Conservation (phyloP, 2,888 invertebrate genomes). For the Athalia rosae region DNA sequence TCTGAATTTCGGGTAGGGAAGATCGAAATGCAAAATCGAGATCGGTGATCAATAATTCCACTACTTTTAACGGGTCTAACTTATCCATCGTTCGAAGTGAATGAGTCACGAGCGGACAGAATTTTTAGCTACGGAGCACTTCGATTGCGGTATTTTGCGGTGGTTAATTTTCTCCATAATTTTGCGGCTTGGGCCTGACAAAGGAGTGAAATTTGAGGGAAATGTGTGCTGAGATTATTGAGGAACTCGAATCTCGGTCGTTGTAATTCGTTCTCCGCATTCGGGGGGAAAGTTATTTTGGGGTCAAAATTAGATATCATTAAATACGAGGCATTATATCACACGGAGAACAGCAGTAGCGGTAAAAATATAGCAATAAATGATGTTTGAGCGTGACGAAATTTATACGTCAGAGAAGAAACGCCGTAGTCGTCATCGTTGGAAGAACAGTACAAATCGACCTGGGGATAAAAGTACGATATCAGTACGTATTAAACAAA, state of each 20-base stretch:
- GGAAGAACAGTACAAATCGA: constrained; percentile 38
- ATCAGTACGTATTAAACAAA: not conserved
- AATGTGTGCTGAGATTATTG: too few species aligned
- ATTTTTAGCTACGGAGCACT: too few species aligned
- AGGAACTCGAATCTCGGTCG: too few species aligned
- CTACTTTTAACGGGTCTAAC: too few species aligned
- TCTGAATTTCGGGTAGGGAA: constrained; percentile 1
- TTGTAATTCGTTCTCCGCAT: not conserved
- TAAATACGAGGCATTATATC: not conserved
- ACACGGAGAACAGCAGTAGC: not conserved
- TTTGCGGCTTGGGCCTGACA: too few species aligned
- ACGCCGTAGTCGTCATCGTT: constrained; percentile 8
- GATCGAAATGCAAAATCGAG: not conserved
- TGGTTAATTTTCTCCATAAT: too few species aligned
- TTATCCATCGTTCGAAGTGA: too few species aligned
- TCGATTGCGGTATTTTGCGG: too few species aligned
- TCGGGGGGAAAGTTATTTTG: not conserved
- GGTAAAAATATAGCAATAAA: constrained; percentile 52
- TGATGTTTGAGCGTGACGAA: constrained; percentile 18
- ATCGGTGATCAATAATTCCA: too few species aligned
- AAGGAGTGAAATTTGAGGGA: too few species aligned
- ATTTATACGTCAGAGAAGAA: constrained; percentile 21
- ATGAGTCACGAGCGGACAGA: too few species aligned
- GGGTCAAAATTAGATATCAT: constrained; percentile 14
- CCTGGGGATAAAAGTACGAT: constrained; percentile 17